Conservation (phyloP, 2,797 vertebrate genomes). For the Pseudomugil gertrudae region DNA sequence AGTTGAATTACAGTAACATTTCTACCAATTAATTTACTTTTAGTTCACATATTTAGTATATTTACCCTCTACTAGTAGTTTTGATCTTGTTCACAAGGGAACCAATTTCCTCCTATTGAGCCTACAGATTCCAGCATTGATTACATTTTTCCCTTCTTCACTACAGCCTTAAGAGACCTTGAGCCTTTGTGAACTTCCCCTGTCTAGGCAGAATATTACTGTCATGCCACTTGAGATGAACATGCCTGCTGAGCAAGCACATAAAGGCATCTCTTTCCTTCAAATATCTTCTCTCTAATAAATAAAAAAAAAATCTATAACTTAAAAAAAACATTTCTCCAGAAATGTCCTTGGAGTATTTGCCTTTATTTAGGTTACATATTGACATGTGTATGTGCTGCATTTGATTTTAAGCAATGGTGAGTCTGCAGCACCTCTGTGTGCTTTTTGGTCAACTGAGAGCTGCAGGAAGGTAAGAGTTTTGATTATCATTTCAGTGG, state of each 20-base stretch:
- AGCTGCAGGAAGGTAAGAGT: conserved; percentile 22
- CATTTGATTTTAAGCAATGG: too few relatives aligned
- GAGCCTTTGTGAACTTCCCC: not conserved
- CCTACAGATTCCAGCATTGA: conserved; percentile 5
- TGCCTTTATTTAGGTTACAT: not conserved
- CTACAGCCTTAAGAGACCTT: conserved; percentile 11
- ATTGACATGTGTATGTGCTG: not conserved
- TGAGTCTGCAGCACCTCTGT: conserved; percentile 5
- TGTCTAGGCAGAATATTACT: conserved; percentile 6
- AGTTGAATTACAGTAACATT: not conserved
- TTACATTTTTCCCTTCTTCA: conserved; percentile 6
- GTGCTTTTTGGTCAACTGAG: conserved; percentile 1
- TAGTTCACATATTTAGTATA: not conserved
- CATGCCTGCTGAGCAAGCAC: conserved; percentile 21
- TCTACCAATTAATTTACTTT: not conserved
- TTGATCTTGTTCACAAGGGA: not conserved
- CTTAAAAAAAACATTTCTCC: too few relatives aligned
- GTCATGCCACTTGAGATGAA: conserved; percentile 12
- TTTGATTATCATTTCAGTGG: conserved; percentile 46
- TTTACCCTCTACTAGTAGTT: not conserved
- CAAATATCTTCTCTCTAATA: not conserved
- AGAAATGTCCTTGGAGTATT: not conserved
- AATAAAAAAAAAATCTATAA: too few relatives aligned
- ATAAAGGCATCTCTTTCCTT: conserved; percentile 48
- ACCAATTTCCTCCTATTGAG: not conserved